phyloP scores from a whole-genome alignment of 2,888 invertebrate species.

The Patella caerulea region DNA sequence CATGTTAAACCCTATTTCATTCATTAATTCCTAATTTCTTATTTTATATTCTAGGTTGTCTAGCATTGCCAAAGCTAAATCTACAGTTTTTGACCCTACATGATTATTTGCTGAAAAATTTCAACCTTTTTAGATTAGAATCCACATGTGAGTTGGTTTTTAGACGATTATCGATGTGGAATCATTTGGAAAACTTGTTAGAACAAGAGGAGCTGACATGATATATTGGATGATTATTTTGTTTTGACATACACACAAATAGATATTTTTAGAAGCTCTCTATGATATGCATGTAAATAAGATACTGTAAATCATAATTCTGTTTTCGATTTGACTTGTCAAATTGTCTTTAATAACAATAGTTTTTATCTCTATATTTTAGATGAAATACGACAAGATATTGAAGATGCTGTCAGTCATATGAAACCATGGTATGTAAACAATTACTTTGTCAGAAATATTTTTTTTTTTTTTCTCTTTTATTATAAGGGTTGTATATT shows the following conservation, averaged over 20 bases:
- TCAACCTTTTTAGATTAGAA: constrained; percentile 96
- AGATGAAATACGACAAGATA: constrained; percentile 98
- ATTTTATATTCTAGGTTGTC: constrained; percentile 66
- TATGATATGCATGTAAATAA: background rate
- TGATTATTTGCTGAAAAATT: constrained; percentile 96
- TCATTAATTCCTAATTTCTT: background rate
- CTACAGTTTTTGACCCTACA: constrained; percentile 97
- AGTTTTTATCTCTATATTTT: constrained; percentile 62
- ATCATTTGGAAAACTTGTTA: too few relatives aligned
- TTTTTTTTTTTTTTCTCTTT: constrained; percentile 7
- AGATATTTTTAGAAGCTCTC: background rate
- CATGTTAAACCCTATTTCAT: too few relatives aligned
- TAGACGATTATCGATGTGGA: background rate
- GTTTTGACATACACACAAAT: background rate
- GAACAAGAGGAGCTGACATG: background rate
- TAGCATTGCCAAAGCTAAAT: constrained; percentile 97
- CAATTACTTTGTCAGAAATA: too few relatives aligned
- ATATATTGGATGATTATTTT: background rate
- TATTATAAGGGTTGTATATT: background rate
- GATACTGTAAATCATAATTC: background rate
- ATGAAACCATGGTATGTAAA: constrained; percentile 89
- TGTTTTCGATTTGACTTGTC: too few relatives aligned
- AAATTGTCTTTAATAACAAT: too few relatives aligned
- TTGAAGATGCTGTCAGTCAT: constrained; percentile 95
- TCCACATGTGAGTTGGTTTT: constrained; percentile 86